Conservation (phyloP, 2,113 vertebrate genomes). For the Tor tambroides region DNA sequence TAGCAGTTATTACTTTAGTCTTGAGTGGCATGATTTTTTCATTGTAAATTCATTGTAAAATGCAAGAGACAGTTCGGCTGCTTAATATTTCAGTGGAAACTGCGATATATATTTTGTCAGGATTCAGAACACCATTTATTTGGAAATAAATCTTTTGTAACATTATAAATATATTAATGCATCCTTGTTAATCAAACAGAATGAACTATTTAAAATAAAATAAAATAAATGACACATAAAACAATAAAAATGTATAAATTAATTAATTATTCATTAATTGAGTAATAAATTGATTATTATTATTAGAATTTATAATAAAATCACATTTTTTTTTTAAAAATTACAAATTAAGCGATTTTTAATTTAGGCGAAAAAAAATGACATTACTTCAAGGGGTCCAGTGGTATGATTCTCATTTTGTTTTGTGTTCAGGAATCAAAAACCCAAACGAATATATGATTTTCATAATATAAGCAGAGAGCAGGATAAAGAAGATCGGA, state of each 20-base stretch:
- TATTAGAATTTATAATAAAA: no score
- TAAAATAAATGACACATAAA: no score
- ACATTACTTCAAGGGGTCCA: not conserved
- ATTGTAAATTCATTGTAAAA: no score
- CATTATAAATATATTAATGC: not conserved
- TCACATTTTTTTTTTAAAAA: no score
- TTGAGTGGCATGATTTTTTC: no score
- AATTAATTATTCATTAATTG: no score
- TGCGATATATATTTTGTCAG: no score
- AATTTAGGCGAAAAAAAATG: not conserved
- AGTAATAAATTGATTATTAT: no score
- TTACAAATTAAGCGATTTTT: not conserved
- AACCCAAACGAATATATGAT: not conserved
- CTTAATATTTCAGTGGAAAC: no score
- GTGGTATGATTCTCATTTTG: not conserved
- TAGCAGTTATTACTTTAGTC: no score
- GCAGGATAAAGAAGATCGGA: not conserved
- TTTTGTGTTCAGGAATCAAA: not conserved
- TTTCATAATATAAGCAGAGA: not conserved
- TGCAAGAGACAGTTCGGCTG: no score
- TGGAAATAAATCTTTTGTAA: not conserved
- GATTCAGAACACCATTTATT: not conserved
- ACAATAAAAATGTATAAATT: no score
- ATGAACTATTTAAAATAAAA: not conserved
- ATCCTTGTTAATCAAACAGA: not conserved